Percentiles rank a stretch among this genome's conserved stretches.
Evolutionary conservation across 2,888 invertebrate genomes (phyloP).

Genomic region (Drosophila paranaensis): DNA sequence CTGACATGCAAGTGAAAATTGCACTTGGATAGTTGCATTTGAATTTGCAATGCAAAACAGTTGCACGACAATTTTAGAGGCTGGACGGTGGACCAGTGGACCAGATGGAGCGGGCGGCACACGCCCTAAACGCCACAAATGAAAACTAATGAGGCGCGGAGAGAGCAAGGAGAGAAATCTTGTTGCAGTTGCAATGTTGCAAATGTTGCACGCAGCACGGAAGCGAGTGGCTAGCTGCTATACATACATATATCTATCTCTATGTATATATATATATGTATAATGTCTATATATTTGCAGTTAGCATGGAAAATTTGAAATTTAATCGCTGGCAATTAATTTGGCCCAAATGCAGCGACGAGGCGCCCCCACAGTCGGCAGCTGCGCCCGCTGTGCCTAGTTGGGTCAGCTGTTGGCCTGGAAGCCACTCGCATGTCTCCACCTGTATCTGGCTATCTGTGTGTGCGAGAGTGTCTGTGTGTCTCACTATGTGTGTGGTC

Average conservation of each 20-base stretch:
- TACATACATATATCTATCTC: background rate
- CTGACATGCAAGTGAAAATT: conserved; percentile 79
- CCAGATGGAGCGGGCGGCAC: conserved; percentile 40
- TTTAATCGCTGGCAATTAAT: conserved; percentile 80
- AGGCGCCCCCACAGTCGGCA: conserved; percentile 74
- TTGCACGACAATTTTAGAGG: conserved; percentile 62
- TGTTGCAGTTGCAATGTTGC: conserved; percentile 4
- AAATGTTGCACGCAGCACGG: conserved; percentile 68
- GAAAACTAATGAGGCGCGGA: conserved; percentile 71
- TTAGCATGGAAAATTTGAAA: conserved; percentile 79
- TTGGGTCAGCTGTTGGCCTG: conserved; percentile 55
- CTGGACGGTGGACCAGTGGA: conserved; percentile 12
- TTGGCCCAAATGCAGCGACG: conserved; percentile 69
- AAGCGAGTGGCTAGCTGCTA: conserved; percentile 54
- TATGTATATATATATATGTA: background rate
- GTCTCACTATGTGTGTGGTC: conserved; percentile 62
- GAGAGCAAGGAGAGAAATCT: conserved; percentile 6
- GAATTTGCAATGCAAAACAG: conserved; percentile 78
- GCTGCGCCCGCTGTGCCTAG: conserved; percentile 70
- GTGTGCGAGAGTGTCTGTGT: conserved; percentile 3
- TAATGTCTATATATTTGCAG: conserved; percentile 13
- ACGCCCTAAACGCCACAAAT: conserved; percentile 78
- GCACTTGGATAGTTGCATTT: conserved; percentile 54
- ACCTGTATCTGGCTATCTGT: conserved; percentile 64
- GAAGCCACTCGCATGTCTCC: conserved; percentile 64